phyloP scores from a whole-genome alignment of 1,140 invertebrate species.

The Zaprionus capensis region DNA sequence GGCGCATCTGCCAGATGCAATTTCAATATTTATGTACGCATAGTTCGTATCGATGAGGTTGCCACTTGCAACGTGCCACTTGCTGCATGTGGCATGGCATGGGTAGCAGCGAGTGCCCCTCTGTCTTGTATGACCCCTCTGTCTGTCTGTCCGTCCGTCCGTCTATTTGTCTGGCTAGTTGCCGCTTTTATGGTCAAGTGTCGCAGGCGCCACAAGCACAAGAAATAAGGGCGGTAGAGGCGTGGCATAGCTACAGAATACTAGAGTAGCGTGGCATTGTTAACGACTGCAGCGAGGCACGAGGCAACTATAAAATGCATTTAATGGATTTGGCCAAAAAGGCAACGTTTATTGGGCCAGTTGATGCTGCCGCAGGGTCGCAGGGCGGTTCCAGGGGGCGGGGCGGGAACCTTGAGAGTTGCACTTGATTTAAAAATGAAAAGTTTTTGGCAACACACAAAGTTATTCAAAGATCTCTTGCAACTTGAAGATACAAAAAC shows the following conservation, averaged over 20 bases:
- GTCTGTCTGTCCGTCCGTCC: not conserved
- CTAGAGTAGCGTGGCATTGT: constrained; percentile 30
- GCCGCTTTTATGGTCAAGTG: constrained; percentile 47
- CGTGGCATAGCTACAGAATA: constrained; percentile 22
- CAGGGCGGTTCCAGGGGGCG: not conserved
- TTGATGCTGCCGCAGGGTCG: not conserved
- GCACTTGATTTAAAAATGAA: constrained; percentile 13
- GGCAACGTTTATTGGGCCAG: constrained; percentile 48
- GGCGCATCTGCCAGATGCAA: constrained; percentile 48
- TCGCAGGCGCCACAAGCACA: constrained; percentile 29
- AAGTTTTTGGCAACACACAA: not conserved
- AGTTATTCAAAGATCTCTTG: not conserved
- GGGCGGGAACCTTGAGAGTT: not conserved
- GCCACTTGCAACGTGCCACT: constrained; percentile 13
- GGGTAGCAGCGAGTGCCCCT: not conserved
- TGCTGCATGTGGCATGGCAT: constrained; percentile 1
- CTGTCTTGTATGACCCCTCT: not conserved
- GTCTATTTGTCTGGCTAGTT: constrained; percentile 17
- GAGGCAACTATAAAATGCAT: constrained; percentile 51
- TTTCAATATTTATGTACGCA: constrained; percentile 43
- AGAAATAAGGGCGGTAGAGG: constrained; percentile 27
- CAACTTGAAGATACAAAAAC: constrained; percentile 11
- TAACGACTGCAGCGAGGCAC: constrained; percentile 45
- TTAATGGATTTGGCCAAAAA: constrained; percentile 50
- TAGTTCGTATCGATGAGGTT: constrained; percentile 13